phyloP scores from a whole-genome alignment of 2,113 vertebrate genomes.

The Corythaixoides concolor region DNA sequence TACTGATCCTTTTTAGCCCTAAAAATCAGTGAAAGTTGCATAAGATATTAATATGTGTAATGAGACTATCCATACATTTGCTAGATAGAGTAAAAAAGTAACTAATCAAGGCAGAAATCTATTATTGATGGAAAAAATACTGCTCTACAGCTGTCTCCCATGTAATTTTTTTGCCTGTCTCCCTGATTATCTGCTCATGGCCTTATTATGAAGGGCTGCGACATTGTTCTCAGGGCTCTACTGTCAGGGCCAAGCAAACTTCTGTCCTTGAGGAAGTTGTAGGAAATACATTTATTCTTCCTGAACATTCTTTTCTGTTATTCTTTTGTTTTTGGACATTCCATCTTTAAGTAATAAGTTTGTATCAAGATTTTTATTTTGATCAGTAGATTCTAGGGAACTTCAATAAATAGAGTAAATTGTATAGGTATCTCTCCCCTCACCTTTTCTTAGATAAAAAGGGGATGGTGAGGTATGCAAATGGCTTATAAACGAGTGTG shows the following conservation, averaged over 20 bases:
- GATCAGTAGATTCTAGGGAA: background rate
- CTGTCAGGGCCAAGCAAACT: background rate
- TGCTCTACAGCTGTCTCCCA: background rate
- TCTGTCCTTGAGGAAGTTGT: background rate
- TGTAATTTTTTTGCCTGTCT: background rate
- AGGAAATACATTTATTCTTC: background rate
- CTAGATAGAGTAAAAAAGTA: background rate
- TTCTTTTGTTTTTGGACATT: background rate
- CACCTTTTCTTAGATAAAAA: background rate
- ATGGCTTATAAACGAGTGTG: background rate
- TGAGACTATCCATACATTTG: background rate
- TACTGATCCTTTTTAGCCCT: background rate
- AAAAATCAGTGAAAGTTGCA: background rate
- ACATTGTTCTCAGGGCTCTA: too few relatives aligned
- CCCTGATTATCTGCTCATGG: background rate
- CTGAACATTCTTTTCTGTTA: background rate
- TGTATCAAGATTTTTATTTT: background rate
- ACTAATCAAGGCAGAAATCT: background rate
- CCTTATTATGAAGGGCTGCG: background rate
- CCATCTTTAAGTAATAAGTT: background rate
- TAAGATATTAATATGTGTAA: background rate
- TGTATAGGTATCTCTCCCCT: background rate
- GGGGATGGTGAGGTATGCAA: background rate
- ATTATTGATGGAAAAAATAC: background rate
- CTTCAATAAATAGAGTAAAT: background rate